Evolutionary conservation across 2,888 invertebrate species (phyloP).

Genomic region (Drosophila villosipedis): DNA sequence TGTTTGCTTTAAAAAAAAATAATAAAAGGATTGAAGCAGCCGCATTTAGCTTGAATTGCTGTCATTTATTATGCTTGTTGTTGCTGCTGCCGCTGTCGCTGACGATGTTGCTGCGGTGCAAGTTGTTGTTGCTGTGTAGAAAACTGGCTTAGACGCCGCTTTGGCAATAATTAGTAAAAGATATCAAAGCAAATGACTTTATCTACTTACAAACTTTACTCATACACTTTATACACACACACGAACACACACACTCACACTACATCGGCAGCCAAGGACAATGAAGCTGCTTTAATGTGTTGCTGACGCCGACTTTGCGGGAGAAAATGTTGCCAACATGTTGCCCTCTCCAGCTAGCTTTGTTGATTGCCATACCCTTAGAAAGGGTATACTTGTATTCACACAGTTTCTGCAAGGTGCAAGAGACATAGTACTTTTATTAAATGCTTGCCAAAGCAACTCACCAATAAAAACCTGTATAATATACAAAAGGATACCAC

Average conservation of each 20-base stretch:
- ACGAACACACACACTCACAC: slow-evolving; percentile 6
- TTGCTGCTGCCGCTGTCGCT: slow-evolving; percentile 41
- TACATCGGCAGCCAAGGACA: slow-evolving; percentile 55
- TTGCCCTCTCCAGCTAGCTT: slow-evolving; percentile 22
- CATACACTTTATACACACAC: slow-evolving; percentile 48
- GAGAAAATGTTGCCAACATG: slow-evolving; percentile 32
- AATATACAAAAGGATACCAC: neutral
- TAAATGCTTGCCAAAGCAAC: neutral
- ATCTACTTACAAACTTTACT: slow-evolving; percentile 73
- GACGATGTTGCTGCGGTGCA: slow-evolving; percentile 39
- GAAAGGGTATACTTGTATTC: neutral
- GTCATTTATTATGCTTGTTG: slow-evolving; percentile 76
- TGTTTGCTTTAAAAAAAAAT: slow-evolving; percentile 8
- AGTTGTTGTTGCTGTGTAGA: slow-evolving; percentile 44
- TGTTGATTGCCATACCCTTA: slow-evolving; percentile 43
- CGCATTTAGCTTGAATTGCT: slow-evolving; percentile 79
- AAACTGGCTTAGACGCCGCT: slow-evolving; percentile 71
- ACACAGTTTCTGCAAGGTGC: neutral
- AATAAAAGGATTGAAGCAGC: slow-evolving; percentile 73
- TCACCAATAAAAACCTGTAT: neutral
- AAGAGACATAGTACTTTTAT: neutral
- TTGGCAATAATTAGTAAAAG: slow-evolving; percentile 79
- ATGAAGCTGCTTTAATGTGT: slow-evolving; percentile 72
- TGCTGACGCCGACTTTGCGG: slow-evolving; percentile 46
- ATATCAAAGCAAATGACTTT: slow-evolving; percentile 82